A percentile compares a stretch with the other conserved stretches of the same genome.
phyloP scores from a whole-genome alignment of 2,113 vertebrate genomes.

The Alethe castanea region DNA sequence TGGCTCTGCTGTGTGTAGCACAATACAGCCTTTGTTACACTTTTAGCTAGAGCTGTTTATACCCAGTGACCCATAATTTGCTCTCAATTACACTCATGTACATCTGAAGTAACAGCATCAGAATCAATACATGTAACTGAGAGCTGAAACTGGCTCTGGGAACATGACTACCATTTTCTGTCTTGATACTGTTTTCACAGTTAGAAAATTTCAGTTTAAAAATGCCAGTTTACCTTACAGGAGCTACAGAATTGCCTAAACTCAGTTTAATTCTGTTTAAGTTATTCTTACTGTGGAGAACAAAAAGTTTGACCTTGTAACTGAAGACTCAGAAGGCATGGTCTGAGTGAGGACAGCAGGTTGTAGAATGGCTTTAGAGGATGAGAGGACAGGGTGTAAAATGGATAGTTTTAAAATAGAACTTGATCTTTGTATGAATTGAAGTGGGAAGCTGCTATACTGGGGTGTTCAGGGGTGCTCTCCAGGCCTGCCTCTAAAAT shows the following conservation, averaged over 20 bases:
- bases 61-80: slow-evolving; percentile 21
- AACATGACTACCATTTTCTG: not conserved
- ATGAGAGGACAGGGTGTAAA: not conserved
- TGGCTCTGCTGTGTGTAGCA: slow-evolving; percentile 62
- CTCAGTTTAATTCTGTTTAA: not conserved
- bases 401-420: not conserved
- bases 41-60: slow-evolving; percentile 32
- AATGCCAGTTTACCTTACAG: not conserved
- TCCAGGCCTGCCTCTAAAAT: not conserved
- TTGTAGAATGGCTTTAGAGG: not conserved
- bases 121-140: not conserved
- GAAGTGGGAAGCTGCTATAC: not conserved
- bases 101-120: not conserved
- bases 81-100: not conserved
- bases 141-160: not conserved
- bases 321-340: not conserved
- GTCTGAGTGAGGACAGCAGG: not conserved
- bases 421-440: not conserved
- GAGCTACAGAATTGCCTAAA: not conserved
- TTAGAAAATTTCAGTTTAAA: not conserved
- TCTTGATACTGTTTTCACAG: not conserved
- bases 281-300: not conserved
- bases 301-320: not conserved
- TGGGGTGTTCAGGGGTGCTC: not conserved
- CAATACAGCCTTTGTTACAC: slow-evolving; percentile 75